A percentile compares a stretch with the other conserved stretches of the same genome.
These are phyloP conservation scores for Agonopterix subpropinquella DNA, from an alignment of 2,888 invertebrate species.

Conservation along the genomic window DNA sequence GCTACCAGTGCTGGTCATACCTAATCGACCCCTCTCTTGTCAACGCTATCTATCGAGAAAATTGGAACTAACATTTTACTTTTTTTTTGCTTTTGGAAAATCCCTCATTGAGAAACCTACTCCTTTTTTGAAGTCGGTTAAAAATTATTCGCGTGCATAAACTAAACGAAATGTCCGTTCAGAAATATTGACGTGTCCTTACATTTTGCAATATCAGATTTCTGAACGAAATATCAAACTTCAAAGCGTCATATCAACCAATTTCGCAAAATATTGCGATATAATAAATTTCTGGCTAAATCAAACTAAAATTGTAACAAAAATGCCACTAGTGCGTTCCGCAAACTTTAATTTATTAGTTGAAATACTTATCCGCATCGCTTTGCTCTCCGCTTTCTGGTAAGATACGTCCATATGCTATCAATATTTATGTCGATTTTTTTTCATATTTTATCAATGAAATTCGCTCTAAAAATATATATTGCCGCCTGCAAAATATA, in stretches of 20 bases:
- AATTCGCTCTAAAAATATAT: constrained; percentile 5
- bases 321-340: constrained; percentile 64
- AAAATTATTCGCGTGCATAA: background rate
- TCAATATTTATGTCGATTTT: constrained; percentile 11
- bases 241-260: constrained; percentile 10
- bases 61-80: too few relatives aligned
- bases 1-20: too few relatives aligned
- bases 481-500: too few relatives aligned
- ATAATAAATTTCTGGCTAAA: constrained; percentile 9
- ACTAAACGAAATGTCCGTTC: background rate
- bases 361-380: constrained; percentile 68
- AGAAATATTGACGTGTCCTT: background rate
- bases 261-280: constrained; percentile 5
- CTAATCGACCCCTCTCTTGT: too few relatives aligned
- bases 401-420: constrained; percentile 55
- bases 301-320: constrained; percentile 9
- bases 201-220: constrained; percentile 6
- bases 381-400: constrained; percentile 70
- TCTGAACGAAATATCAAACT: constrained; percentile 24
- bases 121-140: too few relatives aligned
- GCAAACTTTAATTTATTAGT: constrained; percentile 61
- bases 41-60: too few relatives aligned
- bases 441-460: constrained; percentile 25
- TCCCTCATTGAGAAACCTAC: too few relatives aligned
- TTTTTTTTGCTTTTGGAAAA: too few relatives aligned